Conservation (phyloP, 2,888 invertebrate genomes). For the Aplocera efformata region DNA sequence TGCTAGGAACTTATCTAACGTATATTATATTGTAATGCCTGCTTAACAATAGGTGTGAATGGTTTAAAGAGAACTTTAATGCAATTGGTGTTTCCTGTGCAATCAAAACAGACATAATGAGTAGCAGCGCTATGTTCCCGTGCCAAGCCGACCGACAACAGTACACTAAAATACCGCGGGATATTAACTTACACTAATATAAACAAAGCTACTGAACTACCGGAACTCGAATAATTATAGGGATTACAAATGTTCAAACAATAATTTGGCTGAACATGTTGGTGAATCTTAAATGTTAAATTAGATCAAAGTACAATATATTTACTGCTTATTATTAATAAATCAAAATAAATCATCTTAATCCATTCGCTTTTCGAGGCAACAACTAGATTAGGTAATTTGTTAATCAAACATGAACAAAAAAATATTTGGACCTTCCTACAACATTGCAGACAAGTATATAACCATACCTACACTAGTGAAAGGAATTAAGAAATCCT, state of each 20-base stretch:
- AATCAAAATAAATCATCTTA: no score
- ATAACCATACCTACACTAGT: constrained; percentile 5
- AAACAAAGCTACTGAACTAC: constrained; percentile 17
- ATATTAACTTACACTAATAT: constrained; percentile 15
- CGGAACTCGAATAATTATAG: constrained; percentile 5
- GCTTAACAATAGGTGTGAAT: constrained; percentile 22
- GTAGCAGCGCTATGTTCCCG: constrained; percentile 11
- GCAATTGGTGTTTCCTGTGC: constrained; percentile 21
- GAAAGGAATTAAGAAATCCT: constrained; percentile 27
- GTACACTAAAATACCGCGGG: constrained; percentile 12
- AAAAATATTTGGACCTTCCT: not conserved
- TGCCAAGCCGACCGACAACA: constrained; percentile 17
- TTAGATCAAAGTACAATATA: no score
- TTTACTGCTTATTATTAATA: no score
- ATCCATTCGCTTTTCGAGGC: no score
- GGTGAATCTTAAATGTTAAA: no score
- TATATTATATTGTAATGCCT: constrained; percentile 15
- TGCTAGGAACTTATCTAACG: constrained; percentile 10
- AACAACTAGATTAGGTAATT: no score
- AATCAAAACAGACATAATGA: constrained; percentile 19
- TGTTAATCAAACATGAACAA: not conserved
- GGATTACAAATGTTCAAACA: no score
- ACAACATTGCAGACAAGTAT: no score
- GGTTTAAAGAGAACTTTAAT: constrained; percentile 9
- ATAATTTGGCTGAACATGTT: no score